A percentile compares a stretch with the other conserved stretches of the same genome.
Evolutionary conservation across 1,140 invertebrate genomes (phyloP).

Genomic region (Dendrolimus kikuchii): DNA sequence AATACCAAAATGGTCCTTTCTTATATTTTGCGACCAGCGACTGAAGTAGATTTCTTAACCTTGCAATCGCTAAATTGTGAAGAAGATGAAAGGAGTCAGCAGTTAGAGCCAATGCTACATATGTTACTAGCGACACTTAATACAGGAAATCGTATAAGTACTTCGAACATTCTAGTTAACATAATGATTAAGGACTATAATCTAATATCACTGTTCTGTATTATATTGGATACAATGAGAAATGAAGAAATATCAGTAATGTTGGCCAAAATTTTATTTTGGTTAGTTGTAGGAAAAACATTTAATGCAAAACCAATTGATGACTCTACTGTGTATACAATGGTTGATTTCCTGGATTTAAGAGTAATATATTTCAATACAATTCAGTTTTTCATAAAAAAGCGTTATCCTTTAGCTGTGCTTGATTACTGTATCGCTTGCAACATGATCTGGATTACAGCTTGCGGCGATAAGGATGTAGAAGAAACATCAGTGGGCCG

Average conservation of each 20-base stretch:
- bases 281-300: slow-evolving; percentile 34
- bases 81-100: slow-evolving; percentile 38
- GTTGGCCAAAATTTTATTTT: slow-evolving; percentile 38
- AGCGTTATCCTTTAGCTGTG: slow-evolving; percentile 27
- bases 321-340: slow-evolving; percentile 24
- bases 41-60: slow-evolving; percentile 32
- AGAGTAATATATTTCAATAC: slow-evolving; percentile 44
- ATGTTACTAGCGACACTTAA: slow-evolving; percentile 38
- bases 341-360: slow-evolving; percentile 44
- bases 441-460: slow-evolving; percentile 36
- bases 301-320: slow-evolving; percentile 33
- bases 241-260: slow-evolving; percentile 32
- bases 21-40: slow-evolving; percentile 34
- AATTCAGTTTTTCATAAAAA: slow-evolving; percentile 33
- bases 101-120: slow-evolving; percentile 42
- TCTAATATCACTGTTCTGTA: slow-evolving; percentile 26
- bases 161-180: slow-evolving; percentile 25
- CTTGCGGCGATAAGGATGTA: slow-evolving; percentile 29
- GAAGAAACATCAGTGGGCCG: slow-evolving; percentile 14
- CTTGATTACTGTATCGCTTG: slow-evolving; percentile 46
- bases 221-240: slow-evolving; percentile 35
- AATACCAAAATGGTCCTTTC: slow-evolving; percentile 34
- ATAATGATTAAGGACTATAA: slow-evolving; percentile 34
- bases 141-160: slow-evolving; percentile 27
- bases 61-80: slow-evolving; percentile 38